Evolutionary conservation across 2,113 vertebrate species (phyloP).

Genomic region (Lanius ludovicianus): DNA sequence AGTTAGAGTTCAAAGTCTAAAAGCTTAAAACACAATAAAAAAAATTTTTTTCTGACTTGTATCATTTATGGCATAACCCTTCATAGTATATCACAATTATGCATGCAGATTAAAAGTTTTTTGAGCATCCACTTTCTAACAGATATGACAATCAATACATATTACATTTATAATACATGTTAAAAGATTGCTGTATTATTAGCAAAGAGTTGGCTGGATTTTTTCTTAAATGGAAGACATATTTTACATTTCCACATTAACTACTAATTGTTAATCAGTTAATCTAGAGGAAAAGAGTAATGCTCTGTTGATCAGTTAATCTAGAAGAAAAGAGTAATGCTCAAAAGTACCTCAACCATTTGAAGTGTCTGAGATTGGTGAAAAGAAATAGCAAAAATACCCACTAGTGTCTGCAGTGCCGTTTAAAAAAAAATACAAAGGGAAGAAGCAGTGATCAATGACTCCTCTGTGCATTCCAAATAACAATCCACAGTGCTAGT

Average conservation of each 20-base stretch:
- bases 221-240: neutral
- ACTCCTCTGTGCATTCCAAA: constrained; percentile 36
- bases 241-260: neutral
- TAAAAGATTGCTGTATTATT: neutral
- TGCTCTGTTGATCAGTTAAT: neutral
- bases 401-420: neutral
- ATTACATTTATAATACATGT: neutral
- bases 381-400: constrained; percentile 32
- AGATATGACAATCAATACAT: neutral
- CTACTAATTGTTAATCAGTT: neutral
- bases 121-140: neutral
- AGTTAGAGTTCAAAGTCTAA: neutral
- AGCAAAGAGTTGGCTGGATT: neutral
- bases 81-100: neutral
- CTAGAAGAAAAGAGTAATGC: constrained; percentile 20
- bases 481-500: constrained; percentile 49
- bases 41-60: neutral
- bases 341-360: constrained; percentile 55
- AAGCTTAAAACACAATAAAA: neutral
- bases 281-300: constrained; percentile 20
- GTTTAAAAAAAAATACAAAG: neutral
- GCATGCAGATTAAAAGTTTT: neutral
- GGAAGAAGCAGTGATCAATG: neutral
- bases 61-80: neutral
- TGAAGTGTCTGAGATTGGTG: constrained; percentile 7